A percentile compares a stretch with the other conserved stretches of the same genome.
Conservation (phyloP, 1,140 invertebrate genomes). For the Pinna nobilis region DNA sequence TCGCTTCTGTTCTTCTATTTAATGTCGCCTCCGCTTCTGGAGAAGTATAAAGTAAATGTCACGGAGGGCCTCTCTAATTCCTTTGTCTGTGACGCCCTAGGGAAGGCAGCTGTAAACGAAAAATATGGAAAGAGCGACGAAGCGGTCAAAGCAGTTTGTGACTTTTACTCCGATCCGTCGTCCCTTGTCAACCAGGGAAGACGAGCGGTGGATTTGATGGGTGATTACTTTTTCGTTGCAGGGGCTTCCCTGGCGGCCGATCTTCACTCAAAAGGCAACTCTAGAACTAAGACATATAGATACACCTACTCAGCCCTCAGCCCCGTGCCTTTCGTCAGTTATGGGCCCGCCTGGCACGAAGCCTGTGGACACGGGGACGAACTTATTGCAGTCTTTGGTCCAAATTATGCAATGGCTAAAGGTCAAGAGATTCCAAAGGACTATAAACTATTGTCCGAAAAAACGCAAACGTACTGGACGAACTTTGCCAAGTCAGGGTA, state of each 20-base stretch:
- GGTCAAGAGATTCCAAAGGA: not conserved
- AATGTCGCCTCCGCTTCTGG: not conserved
- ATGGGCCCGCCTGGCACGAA: conserved; percentile 32
- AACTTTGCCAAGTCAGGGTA: conserved; percentile 48
- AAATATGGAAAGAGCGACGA: not conserved
- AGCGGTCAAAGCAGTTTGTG: too few relatives aligned
- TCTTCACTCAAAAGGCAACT: conserved; percentile 2
- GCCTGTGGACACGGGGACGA: conserved; percentile 41
- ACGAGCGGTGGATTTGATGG: not conserved
- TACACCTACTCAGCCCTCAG: conserved; percentile 23
- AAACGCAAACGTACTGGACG: conserved; percentile 46
- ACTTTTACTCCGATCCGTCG: not conserved
- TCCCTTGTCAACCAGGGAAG: not conserved
- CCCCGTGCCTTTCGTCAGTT: not conserved
- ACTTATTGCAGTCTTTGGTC: conserved; percentile 36
- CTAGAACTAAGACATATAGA: conserved; percentile 24
- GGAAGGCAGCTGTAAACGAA: not conserved
- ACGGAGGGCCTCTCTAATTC: not conserved
- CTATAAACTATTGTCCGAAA: conserved; percentile 11
- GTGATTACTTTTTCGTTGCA: conserved; percentile 1
- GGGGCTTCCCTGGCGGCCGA: not conserved
- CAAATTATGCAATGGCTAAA: not conserved
- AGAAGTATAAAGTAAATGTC: not conserved
- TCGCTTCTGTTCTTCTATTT: not conserved
- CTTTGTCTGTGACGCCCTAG: conserved; percentile 2